Base-by-base conservation (phyloP, 2,888 invertebrate species). In the Parapristionchus giblindavisi region DNA sequence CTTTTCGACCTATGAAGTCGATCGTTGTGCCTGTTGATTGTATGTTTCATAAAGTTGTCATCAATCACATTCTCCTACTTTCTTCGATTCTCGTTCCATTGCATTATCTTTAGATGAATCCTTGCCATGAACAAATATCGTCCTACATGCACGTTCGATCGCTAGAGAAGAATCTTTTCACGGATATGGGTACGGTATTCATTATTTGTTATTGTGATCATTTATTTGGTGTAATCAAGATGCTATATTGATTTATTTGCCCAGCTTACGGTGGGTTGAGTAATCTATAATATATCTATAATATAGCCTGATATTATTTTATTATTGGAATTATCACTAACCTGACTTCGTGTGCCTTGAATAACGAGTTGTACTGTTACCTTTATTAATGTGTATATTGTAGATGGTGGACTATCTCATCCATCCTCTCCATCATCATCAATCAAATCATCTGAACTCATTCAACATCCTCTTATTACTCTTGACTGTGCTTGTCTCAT, bases 361-460 rank as follows among this genome's bases (percentile, higher is more conserved):
- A n/a, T n/a, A n/a, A n/a, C n/a, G n/a, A n/a, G n/a, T n/a, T n/a
- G n/a, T n/a, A n/a, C n/a, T n/a, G n/a, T n/a, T n/a, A n/a, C n/a
- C n/a, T n/a, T n/a, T n/a, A n/a, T n/a, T n/a, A n/a, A n/a, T n/a
- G n/a, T n/a, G n/a, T n/a, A n/a, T n/a, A n/a, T n/a, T n/a, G n/a
- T n/a, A n/a, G 66, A 66, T 24, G 66, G 66, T 5, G 66, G 66
- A 17, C 3, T 66, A 51, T 51, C 66, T 14, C 48, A 66, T 63
- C 63, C 63, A 27, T 36, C 21, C n/a, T n/a, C 4, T 63, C 3
- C 43, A 63, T 38, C 38, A 6, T 24, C 40, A 8, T 29, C 63
- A 5, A 51, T 66, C n/a, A n/a, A 48, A 3, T n/a, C 51, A 34
- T 14, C 17, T 32, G 21, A 48, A 34, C 66, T 66, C n/a, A 48